phyloP scores from a whole-genome alignment of 2,797 vertebrate genomes.

The Eulemur coronatus region DNA sequence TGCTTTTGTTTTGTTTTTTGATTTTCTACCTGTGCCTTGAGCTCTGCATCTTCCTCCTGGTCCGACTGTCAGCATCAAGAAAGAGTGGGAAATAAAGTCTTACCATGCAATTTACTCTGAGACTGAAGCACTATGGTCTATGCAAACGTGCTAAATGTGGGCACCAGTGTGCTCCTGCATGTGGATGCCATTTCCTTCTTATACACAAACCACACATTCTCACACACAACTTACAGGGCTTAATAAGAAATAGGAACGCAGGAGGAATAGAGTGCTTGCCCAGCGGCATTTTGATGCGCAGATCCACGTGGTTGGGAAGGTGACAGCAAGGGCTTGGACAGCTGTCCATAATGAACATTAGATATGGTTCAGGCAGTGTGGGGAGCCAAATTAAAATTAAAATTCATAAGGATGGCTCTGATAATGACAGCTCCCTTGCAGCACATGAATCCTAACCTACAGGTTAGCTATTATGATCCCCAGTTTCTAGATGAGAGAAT shows the following conservation, averaged over 20 bases:
- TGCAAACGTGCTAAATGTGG: background rate
- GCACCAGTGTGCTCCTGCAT: no score
- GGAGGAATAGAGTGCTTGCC: background rate
- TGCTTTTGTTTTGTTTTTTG: slow-evolving; percentile 17
- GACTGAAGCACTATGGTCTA: background rate
- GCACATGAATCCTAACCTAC: background rate
- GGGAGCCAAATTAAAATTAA: background rate
- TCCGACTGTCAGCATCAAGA: slow-evolving; percentile 93
- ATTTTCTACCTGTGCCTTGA: slow-evolving; percentile 93
- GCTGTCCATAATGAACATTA: background rate
- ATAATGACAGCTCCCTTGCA: background rate
- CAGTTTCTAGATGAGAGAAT: background rate
- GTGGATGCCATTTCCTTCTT: background rate
- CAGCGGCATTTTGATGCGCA: background rate
- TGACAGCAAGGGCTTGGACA: background rate
- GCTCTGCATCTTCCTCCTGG: slow-evolving; percentile 95
- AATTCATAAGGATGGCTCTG: background rate
- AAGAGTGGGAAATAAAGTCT: slow-evolving; percentile 83
- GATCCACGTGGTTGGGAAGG: background rate
- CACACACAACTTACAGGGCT: background rate
- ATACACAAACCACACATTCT: background rate
- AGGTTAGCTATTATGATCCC: background rate
- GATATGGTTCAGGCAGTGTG: background rate
- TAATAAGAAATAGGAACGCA: background rate
- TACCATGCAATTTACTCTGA: slow-evolving; percentile 67